Evolutionary conservation across 1,140 invertebrate genomes (phyloP).

Genomic region (Vanessa tameamea): DNA sequence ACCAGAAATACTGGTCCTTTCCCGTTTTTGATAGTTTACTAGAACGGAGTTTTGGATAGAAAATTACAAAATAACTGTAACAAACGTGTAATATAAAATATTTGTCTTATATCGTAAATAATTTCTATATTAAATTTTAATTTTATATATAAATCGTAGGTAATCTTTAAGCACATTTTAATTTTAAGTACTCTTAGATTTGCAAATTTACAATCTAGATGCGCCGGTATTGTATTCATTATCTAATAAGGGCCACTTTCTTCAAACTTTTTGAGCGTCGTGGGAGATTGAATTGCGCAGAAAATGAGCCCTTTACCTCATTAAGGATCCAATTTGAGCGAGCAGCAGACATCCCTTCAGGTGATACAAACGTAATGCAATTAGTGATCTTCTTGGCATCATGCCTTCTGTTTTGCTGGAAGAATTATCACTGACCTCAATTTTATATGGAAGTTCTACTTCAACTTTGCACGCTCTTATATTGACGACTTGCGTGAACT

Average conservation of each 20-base stretch:
- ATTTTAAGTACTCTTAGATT: no score
- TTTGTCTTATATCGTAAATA: no score
- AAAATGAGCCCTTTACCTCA: conserved; percentile 69
- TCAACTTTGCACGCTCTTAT: conserved; percentile 6
- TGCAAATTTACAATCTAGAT: background rate
- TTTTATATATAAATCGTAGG: no score
- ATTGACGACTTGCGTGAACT: conserved; percentile 10
- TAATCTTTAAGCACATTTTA: no score
- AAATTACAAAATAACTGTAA: no score
- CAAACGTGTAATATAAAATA: no score
- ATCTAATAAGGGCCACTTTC: conserved; percentile 23
- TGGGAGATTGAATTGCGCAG: conserved; percentile 51
- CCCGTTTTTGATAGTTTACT: background rate
- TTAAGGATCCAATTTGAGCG: conserved; percentile 72
- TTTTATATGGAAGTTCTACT: conserved; percentile 2
- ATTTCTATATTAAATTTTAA: no score
- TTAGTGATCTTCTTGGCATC: conserved; percentile 57
- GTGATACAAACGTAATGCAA: conserved; percentile 74
- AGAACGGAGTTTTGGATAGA: background rate
- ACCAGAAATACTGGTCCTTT: background rate
- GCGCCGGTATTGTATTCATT: conserved; percentile 12
- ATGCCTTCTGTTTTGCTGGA: conserved; percentile 19
- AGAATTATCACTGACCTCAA: conserved; percentile 1
- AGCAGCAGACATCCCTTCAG: conserved; percentile 57
- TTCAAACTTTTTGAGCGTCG: conserved; percentile 24